These are phyloP conservation scores for Buteo buteo DNA, from an alignment of 2,113 vertebrate genomes.

Conservation along the genomic window DNA sequence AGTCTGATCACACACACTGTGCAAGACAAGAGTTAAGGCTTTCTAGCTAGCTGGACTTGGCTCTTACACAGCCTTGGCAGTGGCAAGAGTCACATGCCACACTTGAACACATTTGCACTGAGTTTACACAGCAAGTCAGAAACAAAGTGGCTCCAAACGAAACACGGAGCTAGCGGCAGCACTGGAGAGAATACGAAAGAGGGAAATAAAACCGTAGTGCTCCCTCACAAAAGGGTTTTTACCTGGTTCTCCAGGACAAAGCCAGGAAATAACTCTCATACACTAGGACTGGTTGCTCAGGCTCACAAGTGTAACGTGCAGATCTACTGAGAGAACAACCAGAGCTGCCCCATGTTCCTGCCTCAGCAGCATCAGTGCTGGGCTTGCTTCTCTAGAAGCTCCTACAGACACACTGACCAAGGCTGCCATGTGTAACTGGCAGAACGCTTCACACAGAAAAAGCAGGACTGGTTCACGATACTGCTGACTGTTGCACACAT, in stretches of 20 bases:
- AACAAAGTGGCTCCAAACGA: neutral
- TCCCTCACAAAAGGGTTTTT: neutral
- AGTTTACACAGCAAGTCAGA: neutral
- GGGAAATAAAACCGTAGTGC: neutral
- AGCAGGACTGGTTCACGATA: neutral
- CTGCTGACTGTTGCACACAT: neutral
- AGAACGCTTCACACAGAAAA: neutral
- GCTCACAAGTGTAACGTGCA: neutral
- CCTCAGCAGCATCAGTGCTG: neutral
- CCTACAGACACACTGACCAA: no score
- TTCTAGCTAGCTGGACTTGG: neutral
- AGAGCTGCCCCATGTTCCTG: neutral
- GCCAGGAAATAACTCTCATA: neutral
- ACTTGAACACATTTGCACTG: neutral
- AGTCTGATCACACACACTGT: neutral
- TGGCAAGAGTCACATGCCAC: neutral
- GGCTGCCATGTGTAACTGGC: neutral
- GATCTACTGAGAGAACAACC: neutral
- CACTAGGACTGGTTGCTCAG: neutral
- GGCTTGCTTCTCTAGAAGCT: neutral
- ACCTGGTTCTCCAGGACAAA: neutral
- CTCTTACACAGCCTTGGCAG: neutral
- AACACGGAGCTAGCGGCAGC: neutral
- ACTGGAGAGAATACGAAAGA: neutral
- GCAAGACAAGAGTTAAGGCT: conserved; percentile 14